These are phyloP conservation scores for Harpagoxenus sublaevis DNA, from an alignment of 2,888 invertebrate genomes.

Conservation along the genomic window DNA sequence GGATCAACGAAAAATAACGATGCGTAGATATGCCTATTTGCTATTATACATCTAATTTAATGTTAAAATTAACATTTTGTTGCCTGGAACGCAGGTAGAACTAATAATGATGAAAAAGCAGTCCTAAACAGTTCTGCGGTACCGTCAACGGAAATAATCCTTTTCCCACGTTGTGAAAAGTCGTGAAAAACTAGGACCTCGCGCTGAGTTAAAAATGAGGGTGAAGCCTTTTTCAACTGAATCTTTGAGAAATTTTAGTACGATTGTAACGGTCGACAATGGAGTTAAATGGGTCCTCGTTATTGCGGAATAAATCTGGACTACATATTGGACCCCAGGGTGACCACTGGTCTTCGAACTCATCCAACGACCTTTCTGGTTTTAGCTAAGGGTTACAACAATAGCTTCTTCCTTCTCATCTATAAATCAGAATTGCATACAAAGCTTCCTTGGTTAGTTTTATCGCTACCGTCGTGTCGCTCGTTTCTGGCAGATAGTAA, in stretches of 20 bases:
- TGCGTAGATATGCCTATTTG: neutral
- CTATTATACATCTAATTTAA: slow-evolving; percentile 9
- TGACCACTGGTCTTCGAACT: too few species aligned
- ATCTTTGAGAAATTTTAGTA: slow-evolving; percentile 63
- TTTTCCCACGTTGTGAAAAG: neutral
- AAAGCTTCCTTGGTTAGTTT: slow-evolving; percentile 38
- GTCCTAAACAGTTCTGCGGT: neutral
- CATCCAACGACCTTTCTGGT: too few species aligned
- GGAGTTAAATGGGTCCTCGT: slow-evolving; percentile 63
- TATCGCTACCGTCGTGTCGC: slow-evolving; percentile 50
- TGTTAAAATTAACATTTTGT: neutral
- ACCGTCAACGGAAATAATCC: neutral
- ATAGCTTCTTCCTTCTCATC: slow-evolving; percentile 60
- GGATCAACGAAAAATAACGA: neutral
- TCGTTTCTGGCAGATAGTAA: slow-evolving; percentile 12
- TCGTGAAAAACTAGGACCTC: slow-evolving; percentile 11
- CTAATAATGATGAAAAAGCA: slow-evolving; percentile 3
- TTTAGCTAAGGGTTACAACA: slow-evolving; percentile 72
- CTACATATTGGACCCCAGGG: too few species aligned
- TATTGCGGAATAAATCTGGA: slow-evolving; percentile 76
- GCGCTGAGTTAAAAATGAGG: slow-evolving; percentile 71
- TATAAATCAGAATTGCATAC: slow-evolving; percentile 76
- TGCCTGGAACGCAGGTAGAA: neutral
- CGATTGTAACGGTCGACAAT: slow-evolving; percentile 71
- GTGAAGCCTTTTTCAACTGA: slow-evolving; percentile 70